Evolutionary conservation across 2,888 invertebrate genomes (phyloP).

Genomic region (Drosophila nr. fundita): DNA sequence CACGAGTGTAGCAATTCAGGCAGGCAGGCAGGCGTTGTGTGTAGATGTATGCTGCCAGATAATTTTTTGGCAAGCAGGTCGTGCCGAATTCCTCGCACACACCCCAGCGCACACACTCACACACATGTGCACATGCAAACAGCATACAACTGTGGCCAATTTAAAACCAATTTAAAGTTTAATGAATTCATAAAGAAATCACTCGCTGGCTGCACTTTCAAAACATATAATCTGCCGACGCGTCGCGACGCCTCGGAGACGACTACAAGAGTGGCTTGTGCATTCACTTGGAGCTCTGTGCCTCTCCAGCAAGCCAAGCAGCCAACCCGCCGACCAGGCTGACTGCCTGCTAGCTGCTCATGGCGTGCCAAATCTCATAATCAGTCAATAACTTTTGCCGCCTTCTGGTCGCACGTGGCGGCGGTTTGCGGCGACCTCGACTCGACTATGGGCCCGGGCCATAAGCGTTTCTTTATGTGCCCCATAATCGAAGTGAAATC

Average conservation of each 20-base stretch:
- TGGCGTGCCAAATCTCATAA: constrained; percentile 82
- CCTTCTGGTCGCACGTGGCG: constrained; percentile 77
- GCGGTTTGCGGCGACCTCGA: constrained; percentile 65
- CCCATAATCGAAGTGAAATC: constrained; percentile 80
- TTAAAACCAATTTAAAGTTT: constrained; percentile 81
- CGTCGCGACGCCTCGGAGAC: constrained; percentile 47
- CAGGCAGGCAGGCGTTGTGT: constrained; percentile 21
- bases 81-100: constrained; percentile 73
- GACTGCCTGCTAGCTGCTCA: constrained; percentile 29
- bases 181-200: constrained; percentile 82
- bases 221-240: constrained; percentile 81
- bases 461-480: constrained; percentile 76
- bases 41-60: constrained; percentile 69
- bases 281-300: constrained; percentile 44
- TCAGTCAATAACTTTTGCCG: constrained; percentile 82
- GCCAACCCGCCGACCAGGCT: neutral
- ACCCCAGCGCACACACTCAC: constrained; percentile 30
- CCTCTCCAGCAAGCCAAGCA: constrained; percentile 7
- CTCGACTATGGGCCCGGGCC: constrained; percentile 39
- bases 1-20: constrained; percentile 33
- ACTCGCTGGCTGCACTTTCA: constrained; percentile 75
- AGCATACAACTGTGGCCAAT: constrained; percentile 69
- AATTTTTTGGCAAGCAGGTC: constrained; percentile 75
- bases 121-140: constrained; percentile 22
- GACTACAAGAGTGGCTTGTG: constrained; percentile 23